Evolutionary conservation across 2,888 invertebrate species (phyloP), one percentile per base, ranked within the genome.

Genomic region (Noctua pronuba): DNA sequence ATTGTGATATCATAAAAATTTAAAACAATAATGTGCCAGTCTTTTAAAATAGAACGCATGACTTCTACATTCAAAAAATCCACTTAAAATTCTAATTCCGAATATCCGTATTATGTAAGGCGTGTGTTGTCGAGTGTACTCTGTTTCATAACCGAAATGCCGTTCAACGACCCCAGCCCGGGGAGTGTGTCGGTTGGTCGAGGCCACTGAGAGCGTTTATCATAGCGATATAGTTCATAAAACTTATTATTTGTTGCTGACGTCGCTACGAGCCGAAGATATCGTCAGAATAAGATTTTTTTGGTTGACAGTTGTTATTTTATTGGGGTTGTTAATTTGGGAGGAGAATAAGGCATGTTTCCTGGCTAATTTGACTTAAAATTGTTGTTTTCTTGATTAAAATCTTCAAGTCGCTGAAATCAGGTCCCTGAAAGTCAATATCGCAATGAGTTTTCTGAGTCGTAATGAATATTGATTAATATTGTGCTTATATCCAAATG

Each of bases 121-220:
- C 67, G 64, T 78, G 73, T 81, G 79, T 83, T 88, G 71, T 82
- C 75, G 82, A 87, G 86, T 86, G 87, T 89, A 87, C 88, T 86
- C 75, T 86, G 91, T 93, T 92, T 93, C 93, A 93, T 94, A 95
- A 93, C 95, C 95, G 93, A 96, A 95, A 95, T 95, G 87, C 89
- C 90, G 95, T 94, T 92, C 96, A 91, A 91, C 90, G 95, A 95
- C 93, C 95, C 91, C 77, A 74, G 82, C 69, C 85, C 85, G 89
- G 92, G 92, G 92, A 96, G 94, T 96, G 94, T 96, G 96, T 96
- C 95, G 94, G 93, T 96, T 95, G 96, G 96, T 96, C 96, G 96
- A 96, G 96, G 96, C 94, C 96, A 83, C 72, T 79, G 89, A 82
- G 82, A 86, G 84, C 94, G 91, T 95, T 93, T 93, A 94, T 95